Evolutionary conservation across 2,113 vertebrate genomes (phyloP).

Genomic region (Vombatus ursinus): DNA sequence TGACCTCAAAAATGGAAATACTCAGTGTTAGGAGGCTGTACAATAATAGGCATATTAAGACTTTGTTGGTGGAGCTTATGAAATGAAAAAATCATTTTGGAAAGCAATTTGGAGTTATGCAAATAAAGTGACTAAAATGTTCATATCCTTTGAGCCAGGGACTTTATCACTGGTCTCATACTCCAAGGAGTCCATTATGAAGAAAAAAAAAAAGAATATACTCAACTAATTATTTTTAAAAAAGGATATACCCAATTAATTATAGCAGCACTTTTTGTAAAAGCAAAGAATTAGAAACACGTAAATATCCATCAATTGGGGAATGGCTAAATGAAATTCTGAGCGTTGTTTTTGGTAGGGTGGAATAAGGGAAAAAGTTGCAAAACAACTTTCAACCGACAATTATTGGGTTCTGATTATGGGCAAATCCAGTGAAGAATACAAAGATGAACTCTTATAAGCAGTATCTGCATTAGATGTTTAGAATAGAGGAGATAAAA

Average conservation of each 20-base stretch:
- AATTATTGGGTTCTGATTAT: background rate
- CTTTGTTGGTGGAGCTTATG: background rate
- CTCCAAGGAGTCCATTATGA: background rate
- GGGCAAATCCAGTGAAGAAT: background rate
- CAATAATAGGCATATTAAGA: background rate
- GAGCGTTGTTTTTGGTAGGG: background rate
- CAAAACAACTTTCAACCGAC: background rate
- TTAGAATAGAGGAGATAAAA: background rate
- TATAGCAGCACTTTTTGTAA: background rate
- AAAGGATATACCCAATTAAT: background rate
- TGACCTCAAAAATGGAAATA: background rate
- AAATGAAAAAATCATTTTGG: background rate
- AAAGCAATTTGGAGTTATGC: background rate
- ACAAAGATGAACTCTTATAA: background rate
- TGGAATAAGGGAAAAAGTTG: background rate
- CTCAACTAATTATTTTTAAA: background rate
- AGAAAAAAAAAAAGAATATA: background rate
- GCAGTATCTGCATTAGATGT: background rate
- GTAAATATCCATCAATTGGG: background rate
- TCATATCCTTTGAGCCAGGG: background rate
- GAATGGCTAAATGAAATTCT: background rate
- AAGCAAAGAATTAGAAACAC: background rate
- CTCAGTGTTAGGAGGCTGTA: background rate
- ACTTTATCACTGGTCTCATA: too few relatives aligned
- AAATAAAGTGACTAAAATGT: background rate